Evolutionary conservation across 2,888 invertebrate species (phyloP), one percentile per base, ranked within the genome.

Genomic region (Pristionchus fissidentatus): DNA sequence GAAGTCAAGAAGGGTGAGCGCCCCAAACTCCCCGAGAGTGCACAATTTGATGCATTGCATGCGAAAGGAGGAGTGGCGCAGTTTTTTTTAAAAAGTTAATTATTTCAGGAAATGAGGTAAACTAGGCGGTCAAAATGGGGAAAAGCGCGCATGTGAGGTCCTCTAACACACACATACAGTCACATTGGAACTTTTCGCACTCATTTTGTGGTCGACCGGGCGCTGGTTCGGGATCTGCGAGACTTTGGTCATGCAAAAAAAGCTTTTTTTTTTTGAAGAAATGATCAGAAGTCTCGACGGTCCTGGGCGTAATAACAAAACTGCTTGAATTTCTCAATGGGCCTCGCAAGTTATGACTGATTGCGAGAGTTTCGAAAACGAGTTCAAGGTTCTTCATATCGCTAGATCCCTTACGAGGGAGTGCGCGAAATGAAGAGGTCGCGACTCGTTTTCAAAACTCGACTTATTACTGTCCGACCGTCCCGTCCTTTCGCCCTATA

Each of bases 21-120:
- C 5, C 57, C 66, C 77, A 41, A 85, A 83, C 83, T n/a, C 75
- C 57, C 66, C 82, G 86, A n/a, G 86, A 87, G 52, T 5, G 62
- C 43, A 55, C 41, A 38, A 62, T 8, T 19, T 43, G 43, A 32
- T 43, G 2, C 41, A 41, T 15, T 38, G 49, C 46, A 75, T 43
- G 43, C n/a, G 62, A 62, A 43, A 26, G 75, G 75, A 49, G 75
- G 75, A 75, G 75, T 46, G 49, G 75, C 75, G 29, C 5, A 13
- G n/a, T n/a, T n/a, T n/a, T n/a, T n/a, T n/a, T n/a, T n/a, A 43
- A 46, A 46, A 26, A 41, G 41, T n/a, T 22, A 13, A 26, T 32
- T 3, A 1, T 62, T 66, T 35, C 66, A 66, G 66, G 66, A 66
- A 66, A 8, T 32, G 13, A 13, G 38, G 38, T 35, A 32, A 66